These are phyloP conservation scores for Pollenia griseotomentosa DNA, from an alignment of 2,888 invertebrate genomes.

Conservation along the genomic window DNA sequence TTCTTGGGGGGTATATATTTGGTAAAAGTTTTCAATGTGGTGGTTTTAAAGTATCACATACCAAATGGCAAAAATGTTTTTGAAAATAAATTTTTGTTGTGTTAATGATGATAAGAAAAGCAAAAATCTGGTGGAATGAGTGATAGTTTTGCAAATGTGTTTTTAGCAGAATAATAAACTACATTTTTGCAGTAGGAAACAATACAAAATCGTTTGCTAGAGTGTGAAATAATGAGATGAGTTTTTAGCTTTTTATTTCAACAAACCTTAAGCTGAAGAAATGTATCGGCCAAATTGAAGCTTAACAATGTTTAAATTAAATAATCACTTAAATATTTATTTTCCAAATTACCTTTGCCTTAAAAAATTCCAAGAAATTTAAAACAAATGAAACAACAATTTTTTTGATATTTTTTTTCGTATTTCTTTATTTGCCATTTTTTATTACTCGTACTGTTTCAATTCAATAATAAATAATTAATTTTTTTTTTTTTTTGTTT, in stretches of 20 bases:
- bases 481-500: conserved; percentile 38
- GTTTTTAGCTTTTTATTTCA: no score
- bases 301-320: no score
- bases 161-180: no score
- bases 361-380: neutral
- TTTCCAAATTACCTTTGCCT: no score
- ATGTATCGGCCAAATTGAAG: no score
- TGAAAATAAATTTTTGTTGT: conserved; percentile 4
- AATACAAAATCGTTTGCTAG: no score
- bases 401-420: conserved; percentile 13
- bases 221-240: no score
- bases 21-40: neutral
- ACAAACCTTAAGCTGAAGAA: no score
- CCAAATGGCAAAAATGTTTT: conserved; percentile 30
- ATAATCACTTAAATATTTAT: no score
- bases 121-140: no score
- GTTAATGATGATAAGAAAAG: neutral
- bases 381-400: conserved; percentile 29
- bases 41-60: conserved; percentile 3
- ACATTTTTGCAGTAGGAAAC: no score
- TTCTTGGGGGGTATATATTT: neutral
- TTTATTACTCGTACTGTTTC: conserved; percentile 31
- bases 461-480: conserved; percentile 67
- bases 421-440: conserved; percentile 61
- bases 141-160: no score